Evolutionary conservation across 1,140 invertebrate genomes (phyloP), one percentile per base, ranked within the genome.

Genomic region (Gryon sp.): DNA sequence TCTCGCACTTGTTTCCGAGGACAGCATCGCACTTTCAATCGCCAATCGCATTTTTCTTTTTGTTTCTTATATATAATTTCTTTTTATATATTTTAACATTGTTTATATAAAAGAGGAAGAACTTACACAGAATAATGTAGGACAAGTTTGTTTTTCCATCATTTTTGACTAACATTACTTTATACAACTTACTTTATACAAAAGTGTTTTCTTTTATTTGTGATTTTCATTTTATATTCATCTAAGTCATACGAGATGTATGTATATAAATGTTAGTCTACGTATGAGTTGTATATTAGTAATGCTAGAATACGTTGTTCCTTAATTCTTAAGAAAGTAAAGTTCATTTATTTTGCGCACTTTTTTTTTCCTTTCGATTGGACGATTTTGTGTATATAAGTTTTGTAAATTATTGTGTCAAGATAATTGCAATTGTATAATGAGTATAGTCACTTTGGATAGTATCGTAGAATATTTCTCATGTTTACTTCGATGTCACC

Each of bases 401-500:
- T 68, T 75, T 60, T 68, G 62, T 75, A 75, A 66, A 75, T 75
- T 65, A 65, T 45, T 30, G 12, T 43, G 15, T 50, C n/a, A 19
- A 55, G 28, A 46, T 36, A 46, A 9, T 20, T 63, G 12, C 20
- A 48, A 9, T 48, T 48, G 32, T 48, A 62, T 24, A 16, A 43
- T 45, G 26, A 22, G 4, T 7, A 50, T 26, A 26, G 12, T 63
- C 38, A 57, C 16, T 28, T 50, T 20, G 40, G 32, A 16, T 68
- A 82, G 41, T 73, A 55, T 52, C 60, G 24, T 78, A 79, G 50
- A 40, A 45, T 79, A 57, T 63, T 1, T 16, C 19, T 36, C 20
- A 53, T 80, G 77, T 81, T 80, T 57, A 81, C 74, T 81, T 82
- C 45, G 55, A 59, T 80, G 69, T 78, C 36, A 68, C 16, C n/a